Evolutionary conservation across 2,113 vertebrate genomes (phyloP).

Genomic region (Brachyhypopomus gauderio): DNA sequence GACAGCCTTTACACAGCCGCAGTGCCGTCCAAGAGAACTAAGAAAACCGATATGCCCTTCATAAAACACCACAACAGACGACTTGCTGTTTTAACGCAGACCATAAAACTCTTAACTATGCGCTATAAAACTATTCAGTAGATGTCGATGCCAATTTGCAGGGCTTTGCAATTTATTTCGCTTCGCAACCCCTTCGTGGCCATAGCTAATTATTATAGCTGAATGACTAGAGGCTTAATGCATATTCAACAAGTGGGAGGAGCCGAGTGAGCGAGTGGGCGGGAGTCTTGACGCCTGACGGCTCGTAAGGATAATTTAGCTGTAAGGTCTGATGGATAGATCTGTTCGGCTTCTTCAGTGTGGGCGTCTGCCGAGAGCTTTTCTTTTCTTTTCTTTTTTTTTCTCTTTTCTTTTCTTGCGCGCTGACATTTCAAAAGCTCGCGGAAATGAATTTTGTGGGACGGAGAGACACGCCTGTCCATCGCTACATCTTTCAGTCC

Average conservation of each 20-base stretch:
- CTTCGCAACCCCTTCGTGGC: neutral
- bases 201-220: constrained; percentile 36
- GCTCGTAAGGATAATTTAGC: constrained; percentile 42
- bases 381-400: constrained; percentile 12
- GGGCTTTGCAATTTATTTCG: neutral
- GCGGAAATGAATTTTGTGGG: constrained; percentile 31
- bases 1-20: constrained; percentile 16
- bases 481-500: constrained; percentile 16
- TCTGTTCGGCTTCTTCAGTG: constrained; percentile 41
- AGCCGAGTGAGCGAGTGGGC: constrained; percentile 22
- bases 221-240: constrained; percentile 36
- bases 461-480: constrained; percentile 39
- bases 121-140: constrained; percentile 1
- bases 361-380: constrained; percentile 28
- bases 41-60: constrained; percentile 4
- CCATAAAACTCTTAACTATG: neutral
- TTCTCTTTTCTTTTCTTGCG: no score
- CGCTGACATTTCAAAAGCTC: constrained; percentile 45
- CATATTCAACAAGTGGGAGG: constrained; percentile 29
- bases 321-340: constrained; percentile 50
- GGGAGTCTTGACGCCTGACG: constrained; percentile 26
- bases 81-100: neutral
- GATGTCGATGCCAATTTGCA: neutral
- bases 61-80: constrained; percentile 6
- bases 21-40: neutral